Conservation (phyloP, 2,113 vertebrate species). For the Xenopus borealis region DNA sequence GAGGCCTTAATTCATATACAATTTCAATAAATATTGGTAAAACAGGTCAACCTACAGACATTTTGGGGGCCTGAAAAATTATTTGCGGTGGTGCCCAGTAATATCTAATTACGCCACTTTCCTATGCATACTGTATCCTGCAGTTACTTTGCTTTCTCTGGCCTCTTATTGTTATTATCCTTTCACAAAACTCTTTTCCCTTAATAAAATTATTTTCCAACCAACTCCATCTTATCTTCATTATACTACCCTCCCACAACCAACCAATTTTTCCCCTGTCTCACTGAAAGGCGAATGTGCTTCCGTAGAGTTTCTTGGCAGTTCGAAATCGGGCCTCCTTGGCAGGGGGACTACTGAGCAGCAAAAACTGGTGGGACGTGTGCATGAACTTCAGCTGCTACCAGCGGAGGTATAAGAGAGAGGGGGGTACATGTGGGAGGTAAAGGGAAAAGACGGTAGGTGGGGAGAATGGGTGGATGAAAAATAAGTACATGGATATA, state of each 20-base stretch:
- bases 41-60: too few species aligned
- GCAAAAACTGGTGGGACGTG: slow-evolving; percentile 98
- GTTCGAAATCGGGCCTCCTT: slow-evolving; percentile 98
- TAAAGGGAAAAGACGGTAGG: not conserved
- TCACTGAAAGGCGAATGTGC: slow-evolving; percentile 99
- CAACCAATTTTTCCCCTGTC: slow-evolving; percentile 38
- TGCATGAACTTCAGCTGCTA: slow-evolving; percentile 99
- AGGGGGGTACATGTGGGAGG: not conserved
- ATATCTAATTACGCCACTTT: too few species aligned
- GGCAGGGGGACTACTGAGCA: slow-evolving; percentile 96
- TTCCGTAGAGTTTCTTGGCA: slow-evolving; percentile 97
- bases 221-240: not conserved
- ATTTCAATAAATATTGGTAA: too few species aligned
- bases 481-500: not conserved
- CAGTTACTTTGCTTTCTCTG: too few species aligned
- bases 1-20: too few species aligned
- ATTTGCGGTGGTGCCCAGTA: too few species aligned
- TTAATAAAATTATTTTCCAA: not conserved
- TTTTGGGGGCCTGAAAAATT: too few species aligned
- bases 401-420: slow-evolving; percentile 56
- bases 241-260: not conserved
- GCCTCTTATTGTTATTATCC: too few species aligned
- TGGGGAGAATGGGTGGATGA: not conserved
- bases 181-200: not conserved
- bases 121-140: too few species aligned